Percentiles rank a stretch among this genome's conserved stretches.
These are phyloP conservation scores for Misgurnus mizolepis DNA, from an alignment of 2,113 vertebrate genomes.

Conservation along the genomic window DNA sequence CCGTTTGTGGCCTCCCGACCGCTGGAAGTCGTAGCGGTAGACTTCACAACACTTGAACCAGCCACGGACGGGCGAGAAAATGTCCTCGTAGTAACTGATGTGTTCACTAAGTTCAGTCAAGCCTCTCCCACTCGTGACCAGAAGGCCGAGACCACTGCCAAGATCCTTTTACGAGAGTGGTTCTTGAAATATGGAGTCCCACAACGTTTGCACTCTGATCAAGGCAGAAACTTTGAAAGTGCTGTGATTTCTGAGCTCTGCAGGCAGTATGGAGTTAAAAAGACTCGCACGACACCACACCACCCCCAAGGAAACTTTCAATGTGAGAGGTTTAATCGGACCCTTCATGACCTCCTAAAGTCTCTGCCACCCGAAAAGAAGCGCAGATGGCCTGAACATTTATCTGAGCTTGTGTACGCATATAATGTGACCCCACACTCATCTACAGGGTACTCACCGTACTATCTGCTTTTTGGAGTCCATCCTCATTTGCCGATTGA, in stretches of 20 bases:
- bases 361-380: background rate
- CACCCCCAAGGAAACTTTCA: background rate
- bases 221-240: background rate
- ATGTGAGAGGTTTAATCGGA: background rate
- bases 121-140: background rate
- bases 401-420: background rate
- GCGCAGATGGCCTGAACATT: background rate
- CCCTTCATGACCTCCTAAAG: background rate
- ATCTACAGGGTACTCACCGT: no score
- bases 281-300: background rate
- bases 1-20: background rate
- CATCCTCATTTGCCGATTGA: no score
- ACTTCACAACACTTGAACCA: conserved; percentile 1
- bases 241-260: background rate
- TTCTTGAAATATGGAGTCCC: background rate
- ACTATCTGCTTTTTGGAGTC: background rate
- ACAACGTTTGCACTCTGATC: background rate
- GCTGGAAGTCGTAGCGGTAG: background rate
- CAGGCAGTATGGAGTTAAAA: background rate
- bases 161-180: background rate
- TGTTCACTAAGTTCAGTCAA: conserved; percentile 18
- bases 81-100: background rate
- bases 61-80: background rate
- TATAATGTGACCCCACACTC: background rate
- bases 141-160: conserved; percentile 5